phyloP scores from a whole-genome alignment of 1,140 invertebrate genomes.

The Caenorhabditis tropicalis region DNA sequence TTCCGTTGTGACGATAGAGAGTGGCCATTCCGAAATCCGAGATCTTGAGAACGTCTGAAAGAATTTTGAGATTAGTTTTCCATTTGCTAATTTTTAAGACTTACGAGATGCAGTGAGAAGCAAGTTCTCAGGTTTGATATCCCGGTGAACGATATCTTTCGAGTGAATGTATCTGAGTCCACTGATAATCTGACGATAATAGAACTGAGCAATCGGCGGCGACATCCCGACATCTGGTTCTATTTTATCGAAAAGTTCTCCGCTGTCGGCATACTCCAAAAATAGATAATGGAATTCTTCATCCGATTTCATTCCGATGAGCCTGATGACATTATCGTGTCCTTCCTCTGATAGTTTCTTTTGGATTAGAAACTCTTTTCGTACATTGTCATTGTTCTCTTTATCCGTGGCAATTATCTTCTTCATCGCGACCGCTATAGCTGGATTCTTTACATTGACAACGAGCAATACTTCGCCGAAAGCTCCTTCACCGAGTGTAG shows the following conservation, averaged over 20 bases:
- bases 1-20: constrained; percentile 30
- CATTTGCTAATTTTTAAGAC: neutral
- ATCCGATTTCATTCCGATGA: neutral
- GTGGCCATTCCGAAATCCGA: constrained; percentile 55
- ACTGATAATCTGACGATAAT: constrained; percentile 44
- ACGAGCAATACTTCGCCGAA: constrained; percentile 5
- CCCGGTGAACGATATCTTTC: constrained; percentile 37
- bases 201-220: constrained; percentile 20
- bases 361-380: neutral
- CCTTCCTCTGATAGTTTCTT: neutral
- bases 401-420: neutral
- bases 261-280: constrained; percentile 54
- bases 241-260: constrained; percentile 56
- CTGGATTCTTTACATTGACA: neutral
- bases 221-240: constrained; percentile 52
- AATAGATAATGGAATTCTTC: neutral
- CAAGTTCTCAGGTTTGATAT: constrained; percentile 56
- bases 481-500: constrained; percentile 2
- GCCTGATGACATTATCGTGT: constrained; percentile 6
- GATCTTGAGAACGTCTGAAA: constrained; percentile 48
- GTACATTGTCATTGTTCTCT: neutral
- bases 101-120: constrained; percentile 16
- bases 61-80: neutral
- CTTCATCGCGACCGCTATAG: neutral
- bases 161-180: constrained; percentile 47